Base-by-base conservation (phyloP, 2,888 invertebrate genomes). In the Amphipoea lucens region DNA sequence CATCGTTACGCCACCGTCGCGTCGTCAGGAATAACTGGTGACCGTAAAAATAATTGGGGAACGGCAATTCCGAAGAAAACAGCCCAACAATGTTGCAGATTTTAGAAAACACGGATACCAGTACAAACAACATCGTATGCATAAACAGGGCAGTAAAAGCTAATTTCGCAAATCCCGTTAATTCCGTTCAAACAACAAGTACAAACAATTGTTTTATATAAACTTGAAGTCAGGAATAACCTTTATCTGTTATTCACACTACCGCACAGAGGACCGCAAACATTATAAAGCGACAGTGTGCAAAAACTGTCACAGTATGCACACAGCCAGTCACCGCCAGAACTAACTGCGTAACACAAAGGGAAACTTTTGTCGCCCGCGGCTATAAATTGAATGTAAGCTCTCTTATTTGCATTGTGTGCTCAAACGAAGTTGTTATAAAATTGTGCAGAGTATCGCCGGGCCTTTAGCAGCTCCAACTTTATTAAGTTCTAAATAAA, bases 361-460 rank as follows among this genome's bases (percentile, higher is more conserved):
- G 90, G 87, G 76, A 89, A 93, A 94, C 90, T 93, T 93, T 93
- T 91, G 76, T 83, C 85, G 87, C 82, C 87, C 89, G 91, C 81
- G 90, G 91, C 88, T 89, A 90, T 92, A 92, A 94, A 94, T 94
- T 94, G 92, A 94, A 93, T 94, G 93, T 92, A 91, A 93, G 91
- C 92, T 91, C 90, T 88, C 89, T 91, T 92, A 94, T 94, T 94
- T 94, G 92, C 93, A 92, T 93, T 91, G 91, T 90, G 83, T 71
- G 76, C 83, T 88, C 84, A 89, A 89, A 88, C 85, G 81, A 83
- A 89, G 87, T 90, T 88, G 86, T 89, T 89, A 85, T 87, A 88
- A 89, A 89, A 89, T 88, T 90, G 85, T 80, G 67, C 82, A 54
- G 74, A 82, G 83, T 83, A 90, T 82, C 76, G 81, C 81, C 40